These are phyloP conservation scores for Prolemur simus DNA, from an alignment of 2,113 vertebrate genomes.

Conservation along the genomic window DNA sequence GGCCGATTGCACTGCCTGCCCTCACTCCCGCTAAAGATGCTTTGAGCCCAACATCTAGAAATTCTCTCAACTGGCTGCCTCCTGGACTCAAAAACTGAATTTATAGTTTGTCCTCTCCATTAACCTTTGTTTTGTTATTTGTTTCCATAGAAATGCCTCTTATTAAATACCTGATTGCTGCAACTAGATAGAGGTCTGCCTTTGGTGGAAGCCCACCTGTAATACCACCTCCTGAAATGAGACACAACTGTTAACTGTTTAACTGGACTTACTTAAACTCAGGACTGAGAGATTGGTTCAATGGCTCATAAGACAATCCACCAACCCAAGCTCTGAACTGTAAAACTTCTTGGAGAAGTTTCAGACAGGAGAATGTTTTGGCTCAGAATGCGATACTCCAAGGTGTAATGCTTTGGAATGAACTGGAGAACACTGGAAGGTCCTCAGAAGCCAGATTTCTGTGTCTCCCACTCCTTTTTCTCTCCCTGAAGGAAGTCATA, in stretches of 20 bases:
- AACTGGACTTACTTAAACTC: too few relatives aligned
- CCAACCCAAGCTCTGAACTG: not conserved
- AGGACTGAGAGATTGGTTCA: too few relatives aligned
- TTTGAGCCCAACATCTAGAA: not conserved
- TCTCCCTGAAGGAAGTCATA: not conserved
- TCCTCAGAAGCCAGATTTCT: not conserved
- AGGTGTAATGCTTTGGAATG: not conserved
- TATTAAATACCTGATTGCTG: too few relatives aligned
- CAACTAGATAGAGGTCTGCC: too few relatives aligned
- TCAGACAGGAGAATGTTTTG: not conserved
- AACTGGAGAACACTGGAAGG: not conserved
- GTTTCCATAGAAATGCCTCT: too few relatives aligned
- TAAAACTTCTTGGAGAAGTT: not conserved
- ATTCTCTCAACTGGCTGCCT: not conserved
- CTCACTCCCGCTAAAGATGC: not conserved
- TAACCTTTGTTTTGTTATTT: too few relatives aligned
- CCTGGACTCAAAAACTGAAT: too few relatives aligned
- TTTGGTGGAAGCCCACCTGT: too few relatives aligned
- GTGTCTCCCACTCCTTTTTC: not conserved
- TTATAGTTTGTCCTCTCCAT: too few relatives aligned
- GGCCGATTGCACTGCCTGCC: not conserved
- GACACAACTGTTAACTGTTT: too few relatives aligned
- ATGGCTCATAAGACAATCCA: too few relatives aligned
- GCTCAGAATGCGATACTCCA: not conserved
- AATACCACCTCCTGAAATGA: too few relatives aligned